Evolutionary conservation across 1,140 invertebrate species (phyloP).

Genomic region (Heliconius hewitsoni): DNA sequence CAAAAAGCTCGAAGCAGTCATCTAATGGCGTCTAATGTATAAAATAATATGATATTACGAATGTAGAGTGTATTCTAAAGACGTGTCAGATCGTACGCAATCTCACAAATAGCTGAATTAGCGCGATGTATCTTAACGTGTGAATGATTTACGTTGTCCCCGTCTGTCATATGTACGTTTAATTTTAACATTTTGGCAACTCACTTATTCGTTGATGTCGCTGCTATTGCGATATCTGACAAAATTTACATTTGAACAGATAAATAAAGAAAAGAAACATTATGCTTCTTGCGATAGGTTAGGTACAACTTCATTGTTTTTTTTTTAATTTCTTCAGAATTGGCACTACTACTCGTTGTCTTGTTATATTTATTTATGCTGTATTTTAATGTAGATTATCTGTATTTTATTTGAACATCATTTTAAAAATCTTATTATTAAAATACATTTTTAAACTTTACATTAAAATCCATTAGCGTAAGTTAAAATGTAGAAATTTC

Average conservation of each 20-base stretch:
- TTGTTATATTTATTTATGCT: too few relatives aligned
- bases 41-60: neutral
- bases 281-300: too few relatives aligned
- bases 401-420: too few relatives aligned
- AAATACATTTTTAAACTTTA: too few relatives aligned
- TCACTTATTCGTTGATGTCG: constrained; percentile 6
- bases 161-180: constrained; percentile 8
- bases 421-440: too few relatives aligned
- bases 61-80: neutral
- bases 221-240: constrained; percentile 1
- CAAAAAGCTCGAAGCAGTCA: neutral
- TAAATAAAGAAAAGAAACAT: too few relatives aligned
- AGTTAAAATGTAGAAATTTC: neutral
- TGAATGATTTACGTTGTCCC: constrained; percentile 12
- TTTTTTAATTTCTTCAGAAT: too few relatives aligned
- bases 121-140: constrained; percentile 8
- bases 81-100: neutral
- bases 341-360: too few relatives aligned
- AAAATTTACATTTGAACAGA: neutral
- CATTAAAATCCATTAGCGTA: too few relatives aligned
- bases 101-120: neutral
- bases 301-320: too few relatives aligned
- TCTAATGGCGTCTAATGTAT: neutral
- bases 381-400: too few relatives aligned
- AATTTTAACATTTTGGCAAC: constrained; percentile 20